Conservation (phyloP, 2,888 invertebrate species). For the Himalopsyche tibetana region DNA sequence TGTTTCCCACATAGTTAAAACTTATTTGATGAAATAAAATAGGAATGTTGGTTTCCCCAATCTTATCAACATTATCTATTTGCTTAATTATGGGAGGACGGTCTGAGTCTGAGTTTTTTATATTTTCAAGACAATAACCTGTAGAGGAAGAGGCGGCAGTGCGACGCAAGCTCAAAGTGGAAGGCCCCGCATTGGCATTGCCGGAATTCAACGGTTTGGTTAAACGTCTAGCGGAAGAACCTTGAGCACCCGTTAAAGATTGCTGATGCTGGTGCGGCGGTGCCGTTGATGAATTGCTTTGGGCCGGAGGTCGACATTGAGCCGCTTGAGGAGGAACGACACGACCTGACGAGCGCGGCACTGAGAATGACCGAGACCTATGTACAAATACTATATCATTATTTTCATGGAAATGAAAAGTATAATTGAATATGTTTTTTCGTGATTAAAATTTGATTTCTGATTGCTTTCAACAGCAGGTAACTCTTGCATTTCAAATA, state of each 20-base stretch:
- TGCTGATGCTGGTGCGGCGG: slow-evolving; percentile 67
- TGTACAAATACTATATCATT: background rate
- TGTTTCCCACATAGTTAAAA: too few species aligned
- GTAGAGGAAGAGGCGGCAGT: slow-evolving; percentile 54
- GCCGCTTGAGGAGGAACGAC: slow-evolving; percentile 65
- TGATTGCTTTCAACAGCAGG: too few species aligned
- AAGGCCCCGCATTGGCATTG: slow-evolving; percentile 65
- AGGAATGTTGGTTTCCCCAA: too few species aligned
- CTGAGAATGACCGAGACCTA: slow-evolving; percentile 79
- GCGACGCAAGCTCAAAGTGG: slow-evolving; percentile 70
- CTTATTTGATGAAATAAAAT: too few species aligned
- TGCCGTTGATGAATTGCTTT: slow-evolving; percentile 67
- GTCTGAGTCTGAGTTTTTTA: too few species aligned
- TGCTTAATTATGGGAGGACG: too few species aligned
- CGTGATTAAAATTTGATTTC: too few species aligned
- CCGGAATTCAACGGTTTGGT: slow-evolving; percentile 66
- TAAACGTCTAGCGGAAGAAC: slow-evolving; percentile 68
- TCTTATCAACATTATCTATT: too few species aligned
- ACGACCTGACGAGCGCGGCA: slow-evolving; percentile 72
- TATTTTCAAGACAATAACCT: background rate
- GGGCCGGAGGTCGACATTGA: slow-evolving; percentile 41
- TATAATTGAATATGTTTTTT: too few species aligned
- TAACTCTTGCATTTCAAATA: too few species aligned
- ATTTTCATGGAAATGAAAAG: too few species aligned
- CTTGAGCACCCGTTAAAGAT: slow-evolving; percentile 24